These are phyloP conservation scores for Pangasius macronema DNA, from an alignment of 2,797 vertebrate species.

Conservation along the genomic window DNA sequence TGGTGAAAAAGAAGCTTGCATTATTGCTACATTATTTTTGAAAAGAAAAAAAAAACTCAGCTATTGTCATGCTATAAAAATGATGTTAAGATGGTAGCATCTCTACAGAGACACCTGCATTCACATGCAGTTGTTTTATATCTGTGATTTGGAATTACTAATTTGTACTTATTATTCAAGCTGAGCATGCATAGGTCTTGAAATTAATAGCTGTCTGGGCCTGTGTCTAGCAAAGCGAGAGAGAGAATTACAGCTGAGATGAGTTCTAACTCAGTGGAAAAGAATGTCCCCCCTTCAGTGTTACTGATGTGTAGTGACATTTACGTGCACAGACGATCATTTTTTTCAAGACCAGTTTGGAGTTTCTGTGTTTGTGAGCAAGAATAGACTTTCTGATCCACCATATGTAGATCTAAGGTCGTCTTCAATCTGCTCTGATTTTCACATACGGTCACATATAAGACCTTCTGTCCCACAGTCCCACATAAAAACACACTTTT, in stretches of 20 bases:
- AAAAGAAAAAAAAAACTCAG: not conserved
- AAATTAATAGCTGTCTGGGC: not conserved
- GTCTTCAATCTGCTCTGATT: constrained; percentile 23
- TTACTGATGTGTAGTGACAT: constrained; percentile 49
- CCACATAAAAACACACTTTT: constrained; percentile 13
- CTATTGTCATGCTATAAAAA: not conserved
- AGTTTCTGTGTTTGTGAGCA: not conserved
- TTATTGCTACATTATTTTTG: not conserved
- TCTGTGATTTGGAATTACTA: not conserved
- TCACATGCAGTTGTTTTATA: not conserved
- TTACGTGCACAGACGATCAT: constrained; percentile 23
- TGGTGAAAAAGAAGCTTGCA: not conserved
- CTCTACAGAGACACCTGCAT: not conserved
- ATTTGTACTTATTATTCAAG: not conserved
- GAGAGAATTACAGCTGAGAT: constrained; percentile 27
- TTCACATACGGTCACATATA: constrained; percentile 19
- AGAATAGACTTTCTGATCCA: constrained; percentile 3
- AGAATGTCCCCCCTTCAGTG: not conserved
- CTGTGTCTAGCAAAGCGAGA: not conserved
- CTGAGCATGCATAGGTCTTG: not conserved
- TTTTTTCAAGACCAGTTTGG: constrained; percentile 2
- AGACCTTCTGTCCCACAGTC: not conserved
- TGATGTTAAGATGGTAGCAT: not conserved
- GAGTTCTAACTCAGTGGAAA: constrained; percentile 16
- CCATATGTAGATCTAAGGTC: not conserved